These are phyloP conservation scores for Asobara japonica DNA, from an alignment of 1,140 invertebrate genomes.

Conservation along the genomic window DNA sequence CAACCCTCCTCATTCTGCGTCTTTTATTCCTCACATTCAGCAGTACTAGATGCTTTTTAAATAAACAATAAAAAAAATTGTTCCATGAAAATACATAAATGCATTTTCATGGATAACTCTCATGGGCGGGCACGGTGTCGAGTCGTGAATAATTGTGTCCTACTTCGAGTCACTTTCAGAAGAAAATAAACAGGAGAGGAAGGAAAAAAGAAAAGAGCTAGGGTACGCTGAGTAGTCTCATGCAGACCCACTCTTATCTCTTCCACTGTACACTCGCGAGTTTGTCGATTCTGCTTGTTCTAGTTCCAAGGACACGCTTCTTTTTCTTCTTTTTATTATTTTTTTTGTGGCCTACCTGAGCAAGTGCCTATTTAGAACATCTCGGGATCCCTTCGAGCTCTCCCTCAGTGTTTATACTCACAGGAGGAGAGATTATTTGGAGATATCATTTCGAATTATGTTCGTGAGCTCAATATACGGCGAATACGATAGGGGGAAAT, in stretches of 20 bases:
- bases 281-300: slow-evolving; percentile 10
- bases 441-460: no score
- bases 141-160: slow-evolving; percentile 21
- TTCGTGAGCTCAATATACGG: no score
- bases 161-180: slow-evolving; percentile 16
- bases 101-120: slow-evolving; percentile 11
- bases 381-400: no score
- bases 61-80: slow-evolving; percentile 2
- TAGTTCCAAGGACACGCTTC: slow-evolving; percentile 14
- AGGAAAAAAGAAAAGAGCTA: background rate
- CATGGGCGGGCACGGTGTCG: background rate
- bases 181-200: background rate
- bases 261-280: background rate
- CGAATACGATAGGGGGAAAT: no score
- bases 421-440: no score
- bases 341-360: background rate
- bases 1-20: background rate
- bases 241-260: no score
- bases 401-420: no score
- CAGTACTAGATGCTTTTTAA: background rate
- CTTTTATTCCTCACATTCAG: background rate
- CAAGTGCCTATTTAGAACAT: slow-evolving; percentile 16
- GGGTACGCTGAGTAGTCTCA: background rate
- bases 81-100: slow-evolving; percentile 3
- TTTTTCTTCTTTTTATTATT: background rate